Evolutionary conservation across 2,113 vertebrate genomes (phyloP), one percentile per base, ranked within the genome.

Genomic region (Haemorhous mexicanus): DNA sequence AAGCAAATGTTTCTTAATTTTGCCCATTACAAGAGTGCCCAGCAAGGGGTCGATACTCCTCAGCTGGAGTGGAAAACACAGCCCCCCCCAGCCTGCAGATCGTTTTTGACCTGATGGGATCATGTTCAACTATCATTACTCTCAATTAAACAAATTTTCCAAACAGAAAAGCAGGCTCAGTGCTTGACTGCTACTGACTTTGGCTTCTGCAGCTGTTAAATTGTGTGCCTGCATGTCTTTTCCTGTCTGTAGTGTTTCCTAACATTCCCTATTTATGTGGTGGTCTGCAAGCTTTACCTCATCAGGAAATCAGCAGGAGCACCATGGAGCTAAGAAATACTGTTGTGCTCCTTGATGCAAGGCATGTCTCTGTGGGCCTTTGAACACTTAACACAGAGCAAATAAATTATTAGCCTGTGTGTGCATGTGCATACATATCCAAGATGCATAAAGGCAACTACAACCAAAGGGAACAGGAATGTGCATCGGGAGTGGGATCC

Each of bases 301-400:
- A 87, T 92, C 89, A 89, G 77, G 89, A 95, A 87, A 94, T 35
- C 93, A 89, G 89, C 37, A 10, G 74, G 84, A 95, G 77, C 81
- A 49, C 62, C 43, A 49, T 2, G 1, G 66, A 93, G 74, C 87
- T 89, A 50, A 93, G 91, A 93, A 93, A 87, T 73, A 86, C 33
- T 56, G 76, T 68, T 81, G 73, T 81, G 89, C 68, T 95, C 68
- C 89, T 89, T 67, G 87, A 94, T 84, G 73, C 93, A 90, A 67
- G 14, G n/a, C 53, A n/a, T 64, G 56, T 78, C 95, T 89, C 95
- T 49, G 77, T 56, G 69, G 91, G 80, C 47, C 93, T 93, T 33
- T 89, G 95, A 97, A 93, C 91, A 87, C 90, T 95, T 93, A 96
- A 91, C 94, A 94, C 58, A 93, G 87, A 92, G 89, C 89, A 95